Evolutionary conservation across 1,140 invertebrate genomes (phyloP).

Genomic region (Matsumurasca onukii): DNA sequence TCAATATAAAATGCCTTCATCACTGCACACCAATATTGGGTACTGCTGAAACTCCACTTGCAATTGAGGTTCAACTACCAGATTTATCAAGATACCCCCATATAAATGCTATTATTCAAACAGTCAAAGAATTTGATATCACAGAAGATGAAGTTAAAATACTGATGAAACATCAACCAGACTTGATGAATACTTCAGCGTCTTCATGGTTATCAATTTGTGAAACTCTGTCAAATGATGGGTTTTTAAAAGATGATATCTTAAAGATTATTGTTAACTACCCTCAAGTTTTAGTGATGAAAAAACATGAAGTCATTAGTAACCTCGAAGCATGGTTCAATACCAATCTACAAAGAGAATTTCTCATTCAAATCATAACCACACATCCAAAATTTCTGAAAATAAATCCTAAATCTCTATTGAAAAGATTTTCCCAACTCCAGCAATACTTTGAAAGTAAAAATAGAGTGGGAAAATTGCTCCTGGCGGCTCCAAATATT

Average conservation of each 20-base stretch:
- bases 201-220: not conserved
- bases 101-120: not conserved
- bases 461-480: not conserved
- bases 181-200: not conserved
- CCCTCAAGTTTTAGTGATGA: not conserved
- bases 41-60: too few relatives aligned
- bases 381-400: not conserved
- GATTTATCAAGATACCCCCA: too few relatives aligned
- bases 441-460: conserved; percentile 3
- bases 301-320: not conserved
- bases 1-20: too few relatives aligned
- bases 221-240: not conserved
- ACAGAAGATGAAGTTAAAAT: not conserved
- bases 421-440: not conserved
- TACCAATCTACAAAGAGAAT: not conserved
- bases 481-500: conserved; percentile 6
- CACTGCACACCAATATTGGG: too few relatives aligned
- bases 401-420: not conserved
- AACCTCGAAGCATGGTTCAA: not conserved
- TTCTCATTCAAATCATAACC: not conserved
- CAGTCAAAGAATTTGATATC: not conserved
- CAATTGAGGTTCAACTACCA: too few relatives aligned
- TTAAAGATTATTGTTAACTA: too few relatives aligned
- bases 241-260: not conserved
- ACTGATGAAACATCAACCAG: not conserved